Conservation (phyloP, 2,797 vertebrate species). For the Ibycter americanus region DNA sequence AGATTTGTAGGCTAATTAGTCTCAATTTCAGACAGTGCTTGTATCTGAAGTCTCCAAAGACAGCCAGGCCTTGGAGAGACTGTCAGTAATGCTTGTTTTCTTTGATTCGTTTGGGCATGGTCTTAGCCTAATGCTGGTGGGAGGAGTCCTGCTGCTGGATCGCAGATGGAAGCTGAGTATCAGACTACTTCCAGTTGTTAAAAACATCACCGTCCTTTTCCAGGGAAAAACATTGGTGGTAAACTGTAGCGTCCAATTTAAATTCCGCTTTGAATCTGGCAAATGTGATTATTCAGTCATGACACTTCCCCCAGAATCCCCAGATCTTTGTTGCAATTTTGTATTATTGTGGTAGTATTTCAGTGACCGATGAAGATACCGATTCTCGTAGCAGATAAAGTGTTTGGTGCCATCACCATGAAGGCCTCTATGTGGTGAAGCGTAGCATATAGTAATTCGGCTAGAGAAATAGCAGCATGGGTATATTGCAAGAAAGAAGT, state of each 20-base stretch:
- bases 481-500: not conserved
- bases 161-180: not conserved
- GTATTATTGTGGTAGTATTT: not conserved
- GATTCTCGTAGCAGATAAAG: accelerated
- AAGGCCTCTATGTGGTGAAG: not conserved
- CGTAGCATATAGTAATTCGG: not conserved
- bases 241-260: not conserved
- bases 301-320: not conserved
- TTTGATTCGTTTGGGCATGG: not conserved
- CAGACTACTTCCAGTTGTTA: not conserved
- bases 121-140: not conserved
- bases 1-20: not conserved
- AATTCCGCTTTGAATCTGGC: not conserved
- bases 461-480: not conserved
- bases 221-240: not conserved
- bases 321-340: not conserved
- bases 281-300: not conserved
- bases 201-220: not conserved
- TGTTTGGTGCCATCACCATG: not conserved
- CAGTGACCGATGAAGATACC: accelerated
- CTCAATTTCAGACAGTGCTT: not conserved
- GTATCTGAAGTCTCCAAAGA: not conserved
- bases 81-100: not conserved
- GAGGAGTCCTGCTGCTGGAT: not conserved
- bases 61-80: not conserved